Evolutionary conservation across 2,113 vertebrate genomes (phyloP), one percentile per base, ranked within the genome.

Genomic region (Cyanoliseus patagonus): DNA sequence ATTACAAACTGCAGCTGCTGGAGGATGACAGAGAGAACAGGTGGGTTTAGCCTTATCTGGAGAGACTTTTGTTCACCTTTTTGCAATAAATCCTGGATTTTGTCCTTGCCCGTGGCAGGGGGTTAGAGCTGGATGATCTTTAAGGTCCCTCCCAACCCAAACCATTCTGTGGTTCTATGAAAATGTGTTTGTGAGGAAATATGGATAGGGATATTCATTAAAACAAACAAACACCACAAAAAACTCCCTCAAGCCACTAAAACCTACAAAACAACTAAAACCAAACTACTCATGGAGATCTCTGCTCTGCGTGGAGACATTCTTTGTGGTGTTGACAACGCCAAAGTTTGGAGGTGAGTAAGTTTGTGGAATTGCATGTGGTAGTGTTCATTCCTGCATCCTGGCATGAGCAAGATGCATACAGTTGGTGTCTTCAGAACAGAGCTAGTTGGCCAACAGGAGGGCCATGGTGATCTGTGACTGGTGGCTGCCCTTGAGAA

Each of bases 1-100:
- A 99, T 85, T 99, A 99, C 80, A 99, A 99, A 92, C 97, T 99
- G 84, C 99, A 99, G 96, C 98, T 99, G 39, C 97, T 99, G 51
- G 99, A 99, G 94, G 99, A 99, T 57, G 99, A 99, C 85, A 98
- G 99, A 39, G 99, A 99, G 90, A 99, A 98, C 96, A 98, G 99
- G 99, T 99, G 68, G 69, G 96, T 90, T 67, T 46, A 39, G 8
- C 85, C 81, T 88, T 83, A 33, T 8, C 9, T 47, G 17, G 27
- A 57, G 85, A 53, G 47, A 53, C 11, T 55, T 83, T 4, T 17
- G 10, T 90, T 85, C 68, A 51, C 18, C 74, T 79, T 85, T 93
- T 63, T 28, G 13, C 51, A 57, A 13, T n/a, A 83, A 57, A 33
- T 68, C 13, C 18, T 11, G 47, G 5, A 33, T 20, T 61, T 88